Conservation (phyloP, 1,140 invertebrate genomes). For the Liolophura sinensis region DNA sequence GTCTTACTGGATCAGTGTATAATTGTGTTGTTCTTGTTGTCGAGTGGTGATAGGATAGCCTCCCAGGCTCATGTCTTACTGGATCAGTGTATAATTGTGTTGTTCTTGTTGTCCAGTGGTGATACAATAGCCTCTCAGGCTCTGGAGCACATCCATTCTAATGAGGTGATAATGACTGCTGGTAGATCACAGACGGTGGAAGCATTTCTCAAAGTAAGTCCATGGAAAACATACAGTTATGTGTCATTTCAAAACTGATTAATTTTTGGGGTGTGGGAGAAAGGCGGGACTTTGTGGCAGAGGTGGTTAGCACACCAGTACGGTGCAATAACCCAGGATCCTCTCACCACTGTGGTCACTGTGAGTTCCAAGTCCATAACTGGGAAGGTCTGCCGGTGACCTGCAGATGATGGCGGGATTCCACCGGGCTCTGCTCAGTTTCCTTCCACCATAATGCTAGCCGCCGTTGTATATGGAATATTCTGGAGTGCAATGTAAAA, state of each 20-base stretch:
- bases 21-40: background rate
- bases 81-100: background rate
- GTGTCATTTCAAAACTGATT: slow-evolving; percentile 6
- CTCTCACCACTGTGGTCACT: too few relatives aligned
- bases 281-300: too few relatives aligned
- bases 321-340: too few relatives aligned
- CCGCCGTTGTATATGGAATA: too few relatives aligned
- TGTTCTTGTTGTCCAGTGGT: slow-evolving; percentile 60
- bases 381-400: too few relatives aligned
- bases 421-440: too few relatives aligned
- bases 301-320: too few relatives aligned
- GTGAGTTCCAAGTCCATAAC: too few relatives aligned
- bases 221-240: slow-evolving; percentile 2
- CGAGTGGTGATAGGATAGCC: slow-evolving; percentile 78
- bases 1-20: background rate
- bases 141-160: slow-evolving; percentile 85
- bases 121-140: slow-evolving; percentile 84
- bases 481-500: too few relatives aligned
- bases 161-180: slow-evolving; percentile 87
- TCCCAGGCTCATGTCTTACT: slow-evolving; percentile 67
- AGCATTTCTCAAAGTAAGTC: slow-evolving; percentile 72
- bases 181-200: slow-evolving; percentile 83
- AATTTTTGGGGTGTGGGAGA: too few relatives aligned
- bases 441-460: too few relatives aligned
- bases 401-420: too few relatives aligned